Evolutionary conservation across 2,113 vertebrate genomes (phyloP).

Genomic region (Bos indicus): DNA sequence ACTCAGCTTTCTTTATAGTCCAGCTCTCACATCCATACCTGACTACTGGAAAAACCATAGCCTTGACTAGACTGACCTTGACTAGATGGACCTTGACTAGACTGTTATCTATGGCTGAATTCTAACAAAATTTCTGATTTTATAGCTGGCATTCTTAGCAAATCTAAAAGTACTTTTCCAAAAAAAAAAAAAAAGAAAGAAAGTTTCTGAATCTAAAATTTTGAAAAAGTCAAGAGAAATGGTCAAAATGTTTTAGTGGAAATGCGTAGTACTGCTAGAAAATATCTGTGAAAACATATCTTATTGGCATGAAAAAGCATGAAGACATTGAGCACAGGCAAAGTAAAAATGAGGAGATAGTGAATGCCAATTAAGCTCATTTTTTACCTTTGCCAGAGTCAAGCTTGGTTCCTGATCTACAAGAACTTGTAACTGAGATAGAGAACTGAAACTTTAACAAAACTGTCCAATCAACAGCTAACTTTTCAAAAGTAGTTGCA

Average conservation of each 20-base stretch:
- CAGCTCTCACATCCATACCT: not conserved
- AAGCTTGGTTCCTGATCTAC: accelerated
- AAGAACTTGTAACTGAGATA: not conserved
- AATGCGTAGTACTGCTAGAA: not conserved
- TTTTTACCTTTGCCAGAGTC: not conserved
- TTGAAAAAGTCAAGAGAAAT: not conserved
- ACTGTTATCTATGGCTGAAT: not conserved
- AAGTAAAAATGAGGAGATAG: not conserved
- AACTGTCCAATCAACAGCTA: not conserved
- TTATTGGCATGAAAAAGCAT: not conserved
- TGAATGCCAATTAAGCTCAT: not conserved
- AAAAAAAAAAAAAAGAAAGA: not conserved
- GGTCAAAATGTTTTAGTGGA: not conserved
- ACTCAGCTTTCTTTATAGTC: not conserved
- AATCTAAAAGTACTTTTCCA: not conserved
- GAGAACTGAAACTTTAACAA: not conserved
- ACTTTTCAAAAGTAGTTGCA: not conserved
- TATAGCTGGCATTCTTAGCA: not conserved
- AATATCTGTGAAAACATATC: not conserved
- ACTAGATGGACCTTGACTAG: not conserved
- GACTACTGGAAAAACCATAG: not conserved
- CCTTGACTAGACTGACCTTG: not conserved
- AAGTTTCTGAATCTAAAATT: not conserved
- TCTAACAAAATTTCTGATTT: not conserved
- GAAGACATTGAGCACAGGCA: not conserved